phyloP scores from a whole-genome alignment of 2,113 vertebrate genomes.

The Microtus richardsoni region DNA sequence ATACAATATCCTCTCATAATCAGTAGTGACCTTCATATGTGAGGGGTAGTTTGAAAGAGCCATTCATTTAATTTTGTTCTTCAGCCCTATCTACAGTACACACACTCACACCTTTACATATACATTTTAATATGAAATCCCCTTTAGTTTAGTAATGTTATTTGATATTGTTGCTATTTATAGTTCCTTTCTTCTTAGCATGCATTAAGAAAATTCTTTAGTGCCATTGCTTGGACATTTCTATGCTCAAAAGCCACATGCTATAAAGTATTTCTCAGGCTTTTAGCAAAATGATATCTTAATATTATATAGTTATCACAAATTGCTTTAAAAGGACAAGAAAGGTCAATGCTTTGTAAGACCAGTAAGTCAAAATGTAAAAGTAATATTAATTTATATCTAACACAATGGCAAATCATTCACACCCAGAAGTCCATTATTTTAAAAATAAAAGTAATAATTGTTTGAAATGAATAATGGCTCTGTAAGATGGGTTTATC shows the following conservation, averaged over 20 bases:
- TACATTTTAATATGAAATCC: not conserved
- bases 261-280: not conserved
- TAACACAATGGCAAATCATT: not conserved
- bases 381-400: not conserved
- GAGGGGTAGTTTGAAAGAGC: not conserved
- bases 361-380: not conserved
- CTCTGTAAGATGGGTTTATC: not conserved
- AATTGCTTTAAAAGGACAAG: constrained; percentile 14
- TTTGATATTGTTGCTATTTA: not conserved
- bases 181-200: not conserved
- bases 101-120: not conserved
- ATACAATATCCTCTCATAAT: not conserved
- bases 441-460: not conserved
- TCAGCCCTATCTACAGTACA: fast-evolving
- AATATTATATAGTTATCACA: not conserved
- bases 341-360: constrained; percentile 9
- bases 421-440: not conserved
- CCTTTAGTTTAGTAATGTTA: not conserved
- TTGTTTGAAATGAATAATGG: constrained; percentile 24
- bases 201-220: not conserved
- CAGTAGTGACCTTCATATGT: not conserved
- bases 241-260: not conserved
- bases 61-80: not conserved
- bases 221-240: not conserved
- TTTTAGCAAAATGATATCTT: constrained; percentile 19